A percentile compares a stretch with the other conserved stretches of the same genome.
Evolutionary conservation across 2,797 vertebrate species (phyloP).

Genomic region (Eulemur coronatus): DNA sequence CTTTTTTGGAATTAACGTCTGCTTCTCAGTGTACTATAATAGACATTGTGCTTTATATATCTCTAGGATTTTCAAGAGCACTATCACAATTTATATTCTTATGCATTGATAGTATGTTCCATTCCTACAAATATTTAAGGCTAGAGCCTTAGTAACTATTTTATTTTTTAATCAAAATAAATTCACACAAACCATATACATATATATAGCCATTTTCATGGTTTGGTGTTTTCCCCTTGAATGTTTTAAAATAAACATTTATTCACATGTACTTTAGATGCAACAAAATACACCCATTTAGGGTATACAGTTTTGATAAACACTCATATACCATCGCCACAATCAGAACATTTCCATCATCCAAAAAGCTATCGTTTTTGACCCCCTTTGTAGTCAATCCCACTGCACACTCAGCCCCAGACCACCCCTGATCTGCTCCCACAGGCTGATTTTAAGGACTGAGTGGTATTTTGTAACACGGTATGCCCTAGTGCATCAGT

Average conservation of each 20-base stretch:
- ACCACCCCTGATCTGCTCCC: background rate
- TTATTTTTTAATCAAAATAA: background rate
- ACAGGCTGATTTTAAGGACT: background rate
- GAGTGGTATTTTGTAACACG: background rate
- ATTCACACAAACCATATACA: background rate
- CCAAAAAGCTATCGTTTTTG: background rate
- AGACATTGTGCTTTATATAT: background rate
- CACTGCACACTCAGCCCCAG: rapidly evolving
- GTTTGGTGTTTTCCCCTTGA: background rate
- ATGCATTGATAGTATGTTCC: background rate
- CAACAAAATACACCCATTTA: background rate
- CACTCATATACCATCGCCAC: rapidly evolving
- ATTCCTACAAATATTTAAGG: background rate
- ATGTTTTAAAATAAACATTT: background rate
- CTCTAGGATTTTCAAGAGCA: background rate
- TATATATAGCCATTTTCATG: background rate
- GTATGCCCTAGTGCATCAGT: background rate
- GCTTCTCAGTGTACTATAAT: background rate
- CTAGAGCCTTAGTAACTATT: background rate
- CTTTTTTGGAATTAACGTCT: background rate
- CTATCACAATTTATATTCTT: background rate
- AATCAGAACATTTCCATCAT: background rate
- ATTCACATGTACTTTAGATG: background rate
- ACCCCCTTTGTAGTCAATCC: background rate
- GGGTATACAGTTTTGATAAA: rapidly evolving